These are phyloP conservation scores for Helogale parvula DNA, from an alignment of 2,113 vertebrate species.

Conservation along the genomic window DNA sequence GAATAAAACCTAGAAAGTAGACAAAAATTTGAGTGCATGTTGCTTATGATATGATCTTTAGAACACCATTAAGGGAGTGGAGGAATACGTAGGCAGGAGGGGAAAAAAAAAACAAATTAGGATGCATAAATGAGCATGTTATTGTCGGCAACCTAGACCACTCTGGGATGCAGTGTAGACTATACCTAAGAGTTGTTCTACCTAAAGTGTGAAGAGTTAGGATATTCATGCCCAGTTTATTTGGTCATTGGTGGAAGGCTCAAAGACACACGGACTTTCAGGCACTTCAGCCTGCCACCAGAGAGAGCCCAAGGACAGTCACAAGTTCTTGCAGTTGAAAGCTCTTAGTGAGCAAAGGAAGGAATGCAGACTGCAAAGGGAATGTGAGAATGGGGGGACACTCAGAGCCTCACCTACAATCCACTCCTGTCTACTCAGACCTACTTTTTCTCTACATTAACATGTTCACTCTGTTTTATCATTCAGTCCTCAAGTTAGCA, in stretches of 20 bases:
- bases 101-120: background rate
- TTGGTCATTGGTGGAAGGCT: background rate
- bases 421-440: background rate
- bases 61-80: no score
- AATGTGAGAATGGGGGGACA: fast-evolving
- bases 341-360: background rate
- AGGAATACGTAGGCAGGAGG: background rate
- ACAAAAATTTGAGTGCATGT: background rate
- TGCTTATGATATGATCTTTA: background rate
- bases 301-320: background rate
- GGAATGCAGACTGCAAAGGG: background rate
- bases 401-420: background rate
- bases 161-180: background rate
- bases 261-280: background rate
- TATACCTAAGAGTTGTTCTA: background rate
- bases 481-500: background rate
- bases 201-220: background rate
- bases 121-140: background rate
- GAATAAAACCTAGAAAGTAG: background rate
- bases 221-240: background rate
- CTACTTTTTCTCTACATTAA: background rate
- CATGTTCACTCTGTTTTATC: background rate
- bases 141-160: background rate
- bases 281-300: background rate
- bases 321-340: background rate